A percentile compares a stretch with the other conserved stretches of the same genome.
Conservation (phyloP, 92 coral and sea anemone species). For the Paragorgia papillata region DNA sequence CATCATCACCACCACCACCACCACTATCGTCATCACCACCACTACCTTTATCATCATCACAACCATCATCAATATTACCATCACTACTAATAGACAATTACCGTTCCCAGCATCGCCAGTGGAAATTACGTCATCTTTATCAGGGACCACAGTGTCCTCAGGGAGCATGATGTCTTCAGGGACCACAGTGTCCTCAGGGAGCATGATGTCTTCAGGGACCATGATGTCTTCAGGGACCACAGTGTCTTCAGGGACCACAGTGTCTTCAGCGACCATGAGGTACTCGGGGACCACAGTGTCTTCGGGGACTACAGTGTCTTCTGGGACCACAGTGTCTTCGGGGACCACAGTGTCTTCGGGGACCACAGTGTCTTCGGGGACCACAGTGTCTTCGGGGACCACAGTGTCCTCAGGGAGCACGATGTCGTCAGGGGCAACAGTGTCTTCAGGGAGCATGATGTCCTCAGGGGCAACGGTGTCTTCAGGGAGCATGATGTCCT, state of each 20-base stretch:
- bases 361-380: background rate
- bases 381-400: background rate
- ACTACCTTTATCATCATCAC: no score
- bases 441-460: background rate
- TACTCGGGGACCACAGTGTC: background rate
- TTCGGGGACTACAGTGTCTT: background rate
- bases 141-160: slow-evolving; percentile 3
- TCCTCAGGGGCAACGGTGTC: background rate
- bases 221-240: background rate
- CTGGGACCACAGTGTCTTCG: background rate
- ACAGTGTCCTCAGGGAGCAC: background rate
- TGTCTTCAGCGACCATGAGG: background rate
- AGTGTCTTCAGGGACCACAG: background rate
- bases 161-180: background rate
- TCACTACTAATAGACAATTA: no score
- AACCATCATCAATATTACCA: no score
- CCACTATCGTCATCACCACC: no score
- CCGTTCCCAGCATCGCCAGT: no score
- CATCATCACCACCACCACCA: no score
- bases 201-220: background rate
- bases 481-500: background rate
- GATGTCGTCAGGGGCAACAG: background rate
- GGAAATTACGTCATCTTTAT: no score
- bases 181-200: background rate
- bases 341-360: slow-evolving; percentile 1